Evolutionary conservation across 2,113 vertebrate genomes (phyloP).

Genomic region (Tautogolabrus adspersus): DNA sequence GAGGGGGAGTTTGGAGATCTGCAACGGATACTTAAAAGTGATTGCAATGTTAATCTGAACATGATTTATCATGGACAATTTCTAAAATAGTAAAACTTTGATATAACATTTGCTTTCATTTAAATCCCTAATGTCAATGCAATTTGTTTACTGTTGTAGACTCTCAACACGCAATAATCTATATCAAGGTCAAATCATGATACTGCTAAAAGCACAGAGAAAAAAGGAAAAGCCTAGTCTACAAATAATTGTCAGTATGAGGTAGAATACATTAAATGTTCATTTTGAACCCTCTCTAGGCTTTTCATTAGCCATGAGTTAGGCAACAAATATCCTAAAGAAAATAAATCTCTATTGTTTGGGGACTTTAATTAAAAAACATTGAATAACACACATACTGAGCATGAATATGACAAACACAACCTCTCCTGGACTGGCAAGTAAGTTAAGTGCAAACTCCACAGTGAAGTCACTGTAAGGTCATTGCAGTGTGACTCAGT

Average conservation of each 20-base stretch:
- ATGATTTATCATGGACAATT: too few relatives aligned
- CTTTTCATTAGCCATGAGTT: background rate
- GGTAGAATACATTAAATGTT: background rate
- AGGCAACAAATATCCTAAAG: background rate
- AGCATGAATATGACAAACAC: background rate
- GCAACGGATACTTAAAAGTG: too few relatives aligned
- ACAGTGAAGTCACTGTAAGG: slow-evolving; percentile 27
- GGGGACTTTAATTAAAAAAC: background rate
- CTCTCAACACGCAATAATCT: too few relatives aligned
- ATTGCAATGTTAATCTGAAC: too few relatives aligned
- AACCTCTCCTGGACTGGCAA: background rate
- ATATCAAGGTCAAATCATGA: too few relatives aligned
- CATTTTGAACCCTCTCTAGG: background rate
- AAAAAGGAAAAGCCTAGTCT: too few relatives aligned
- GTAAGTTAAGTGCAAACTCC: slow-evolving; percentile 16
- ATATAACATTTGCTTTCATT: too few relatives aligned
- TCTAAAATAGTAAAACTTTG: too few relatives aligned
- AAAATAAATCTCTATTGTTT: background rate
- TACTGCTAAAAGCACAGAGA: background rate
- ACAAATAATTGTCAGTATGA: too few relatives aligned
- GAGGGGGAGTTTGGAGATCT: too few relatives aligned
- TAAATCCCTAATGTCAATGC: too few relatives aligned
- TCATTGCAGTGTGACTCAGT: slow-evolving; percentile 56
- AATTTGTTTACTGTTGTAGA: too few relatives aligned
- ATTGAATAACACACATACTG: background rate